These are phyloP conservation scores for Forbesichthys agassizii DNA, from an alignment of 2,113 vertebrate species.

Conservation along the genomic window DNA sequence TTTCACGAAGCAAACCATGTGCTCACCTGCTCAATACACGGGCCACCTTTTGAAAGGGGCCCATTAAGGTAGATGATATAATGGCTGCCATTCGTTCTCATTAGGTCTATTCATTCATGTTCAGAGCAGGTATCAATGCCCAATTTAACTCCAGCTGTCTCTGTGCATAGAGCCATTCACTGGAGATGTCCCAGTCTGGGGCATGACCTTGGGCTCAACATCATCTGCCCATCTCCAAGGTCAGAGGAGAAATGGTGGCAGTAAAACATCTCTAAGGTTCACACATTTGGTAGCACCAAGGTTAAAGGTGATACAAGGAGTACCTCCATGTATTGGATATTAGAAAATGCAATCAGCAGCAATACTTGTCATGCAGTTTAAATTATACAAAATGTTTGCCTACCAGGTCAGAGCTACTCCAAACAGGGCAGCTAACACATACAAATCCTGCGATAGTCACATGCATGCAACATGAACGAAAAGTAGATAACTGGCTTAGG, in stretches of 20 bases:
- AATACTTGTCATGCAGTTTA: too few species aligned
- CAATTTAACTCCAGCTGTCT: slow-evolving; percentile 19
- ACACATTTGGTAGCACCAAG: slow-evolving; percentile 3
- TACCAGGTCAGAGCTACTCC: too few species aligned
- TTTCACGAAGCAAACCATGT: slow-evolving; percentile 24
- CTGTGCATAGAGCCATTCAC: slow-evolving; percentile 1
- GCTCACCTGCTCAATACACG: slow-evolving; percentile 34
- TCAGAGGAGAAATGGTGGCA: slow-evolving; percentile 10
- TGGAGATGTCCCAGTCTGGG: not conserved
- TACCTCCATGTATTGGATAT: too few species aligned
- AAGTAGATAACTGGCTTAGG: too few species aligned
- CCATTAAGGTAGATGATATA: slow-evolving; percentile 17
- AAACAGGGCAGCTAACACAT: too few species aligned
- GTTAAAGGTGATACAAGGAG: too few species aligned
- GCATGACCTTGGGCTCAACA: slow-evolving; percentile 17
- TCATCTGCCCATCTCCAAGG: not conserved
- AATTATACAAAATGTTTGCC: too few species aligned
- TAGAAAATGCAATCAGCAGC: too few species aligned
- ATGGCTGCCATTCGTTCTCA: slow-evolving; percentile 20
- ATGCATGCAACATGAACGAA: too few species aligned
- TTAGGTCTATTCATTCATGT: slow-evolving; percentile 27
- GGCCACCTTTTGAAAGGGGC: slow-evolving; percentile 19
- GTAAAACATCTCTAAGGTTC: not conserved
- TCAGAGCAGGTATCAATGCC: slow-evolving; percentile 9
- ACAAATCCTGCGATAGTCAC: too few species aligned